phyloP scores from a whole-genome alignment of 2,113 vertebrate genomes.

The Hemibagrus wyckioides region DNA sequence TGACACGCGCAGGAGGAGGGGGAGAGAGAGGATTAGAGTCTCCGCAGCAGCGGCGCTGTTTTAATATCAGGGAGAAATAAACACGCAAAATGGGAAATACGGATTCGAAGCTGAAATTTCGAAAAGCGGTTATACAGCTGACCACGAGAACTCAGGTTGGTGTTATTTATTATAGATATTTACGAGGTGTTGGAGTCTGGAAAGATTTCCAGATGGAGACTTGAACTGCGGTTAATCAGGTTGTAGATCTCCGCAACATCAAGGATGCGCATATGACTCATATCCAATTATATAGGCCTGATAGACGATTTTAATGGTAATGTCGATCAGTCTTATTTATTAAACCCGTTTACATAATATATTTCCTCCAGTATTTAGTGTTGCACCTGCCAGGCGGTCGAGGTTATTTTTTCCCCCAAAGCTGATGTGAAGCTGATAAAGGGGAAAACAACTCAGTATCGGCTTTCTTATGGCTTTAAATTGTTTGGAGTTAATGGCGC shows the following conservation, averaged over 20 bases:
- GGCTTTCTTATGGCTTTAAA: background rate
- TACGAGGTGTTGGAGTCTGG: background rate
- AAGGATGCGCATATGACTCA: constrained; percentile 3
- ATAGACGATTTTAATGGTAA: background rate
- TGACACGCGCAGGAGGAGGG: constrained; percentile 63
- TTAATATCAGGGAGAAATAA: constrained; percentile 32
- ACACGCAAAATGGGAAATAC: constrained; percentile 83
- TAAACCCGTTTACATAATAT: background rate
- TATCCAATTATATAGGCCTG: background rate
- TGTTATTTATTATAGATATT: background rate
- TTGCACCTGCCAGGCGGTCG: constrained; percentile 16
- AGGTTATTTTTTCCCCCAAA: background rate
- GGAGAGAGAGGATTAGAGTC: constrained; percentile 63
- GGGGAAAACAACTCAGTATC: background rate
- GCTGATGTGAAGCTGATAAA: background rate
- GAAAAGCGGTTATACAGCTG: constrained; percentile 97
- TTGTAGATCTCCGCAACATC: constrained; percentile 40
- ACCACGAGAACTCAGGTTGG: constrained; percentile 96
- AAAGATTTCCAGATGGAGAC: constrained; percentile 43
- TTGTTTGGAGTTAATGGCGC: no score
- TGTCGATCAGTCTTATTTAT: background rate
- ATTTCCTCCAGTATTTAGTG: background rate
- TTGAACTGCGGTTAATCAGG: constrained; percentile 35
- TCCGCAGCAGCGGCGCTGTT: constrained; percentile 55
- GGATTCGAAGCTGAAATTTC: constrained; percentile 96